Base-by-base conservation (phyloP, 2,888 invertebrate genomes). In the Drosophila histrio region DNA sequence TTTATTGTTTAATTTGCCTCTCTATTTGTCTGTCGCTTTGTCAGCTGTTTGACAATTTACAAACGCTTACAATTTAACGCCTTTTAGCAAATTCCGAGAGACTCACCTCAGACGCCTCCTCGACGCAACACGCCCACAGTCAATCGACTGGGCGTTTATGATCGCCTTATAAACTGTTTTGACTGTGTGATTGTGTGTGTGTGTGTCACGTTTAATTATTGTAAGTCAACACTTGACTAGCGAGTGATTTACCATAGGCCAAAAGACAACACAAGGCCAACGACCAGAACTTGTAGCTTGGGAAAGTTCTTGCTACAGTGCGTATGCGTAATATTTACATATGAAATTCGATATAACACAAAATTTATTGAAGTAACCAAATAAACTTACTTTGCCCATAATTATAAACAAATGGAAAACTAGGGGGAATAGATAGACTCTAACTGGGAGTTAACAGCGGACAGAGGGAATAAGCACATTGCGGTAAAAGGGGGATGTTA, bases 151-250 rank as follows among this genome's bases (percentile, higher is more conserved):
- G 26, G 19, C 41, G 59, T 52, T 72, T 47, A 59, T 59, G 69
- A 77, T 53, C 58, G 64, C 52, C 47, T 49, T 64, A 44, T 49
- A 58, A 72, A 57, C 49, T 21, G 39, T 54, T 46, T 52, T 32
- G 22, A 53, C 57, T 46, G 39, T 46, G 19, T 44, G 41, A 24
- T 17, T 60, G 57, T 46, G 32, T 36, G 22, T 50, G 47, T 60
- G 59, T 44, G 53, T 79, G 79, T 62, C 67, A 72, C 43, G 61
- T 53, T 59, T 70, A 85, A 86, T 86, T 72, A 76, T 79, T 79
- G 61, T 26, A 62, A 86, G 63, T 88, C 81, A 83, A 76, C 84
- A 86, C 80, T 72, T 68, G 67, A 69, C 62, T 65, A 36, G 46
- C 39, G 44, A 69, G 66, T 85, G 88, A 85, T 85, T 87, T 85